Conservation (phyloP, 1,140 invertebrate genomes). For the Leptinotarsa undecemlineata region DNA sequence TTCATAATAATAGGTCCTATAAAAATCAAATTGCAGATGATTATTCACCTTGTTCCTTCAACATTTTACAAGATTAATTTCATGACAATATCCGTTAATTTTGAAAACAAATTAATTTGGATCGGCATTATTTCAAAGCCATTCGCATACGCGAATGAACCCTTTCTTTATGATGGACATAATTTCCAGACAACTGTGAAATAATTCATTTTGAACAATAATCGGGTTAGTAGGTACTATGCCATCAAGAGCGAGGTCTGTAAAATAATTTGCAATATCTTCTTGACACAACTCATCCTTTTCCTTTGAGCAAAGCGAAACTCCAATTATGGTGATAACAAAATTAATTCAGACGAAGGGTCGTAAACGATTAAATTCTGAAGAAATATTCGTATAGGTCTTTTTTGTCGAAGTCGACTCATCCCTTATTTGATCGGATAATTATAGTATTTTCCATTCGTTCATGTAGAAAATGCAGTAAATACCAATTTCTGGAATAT, state of each 20-base stretch:
- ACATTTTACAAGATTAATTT: not conserved
- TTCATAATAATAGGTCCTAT: too few relatives aligned
- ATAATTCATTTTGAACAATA: not conserved
- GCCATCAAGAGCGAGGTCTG: not conserved
- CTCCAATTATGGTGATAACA: not conserved
- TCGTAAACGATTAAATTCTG: not conserved
- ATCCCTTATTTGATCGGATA: too few relatives aligned
- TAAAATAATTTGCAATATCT: not conserved
- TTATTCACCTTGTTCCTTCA: not conserved
- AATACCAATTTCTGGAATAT: too few relatives aligned
- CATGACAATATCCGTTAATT: not conserved
- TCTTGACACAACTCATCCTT: not conserved
- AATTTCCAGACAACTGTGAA: not conserved
- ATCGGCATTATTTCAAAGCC: not conserved
- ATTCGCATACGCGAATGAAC: not conserved
- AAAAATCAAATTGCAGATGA: not conserved
- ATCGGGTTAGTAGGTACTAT: not conserved
- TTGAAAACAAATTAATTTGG: not conserved
- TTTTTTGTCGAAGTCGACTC: too few relatives aligned
- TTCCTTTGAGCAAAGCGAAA: conserved; percentile 1
- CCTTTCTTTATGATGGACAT: not conserved
- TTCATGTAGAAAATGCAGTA: too few relatives aligned
- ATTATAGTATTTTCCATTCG: too few relatives aligned
- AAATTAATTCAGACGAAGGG: not conserved
- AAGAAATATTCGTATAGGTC: not conserved